A percentile compares a stretch with the other conserved stretches of the same genome.
phyloP scores from a whole-genome alignment of 2,888 invertebrate genomes.

The Cataglyphis altisquamis region DNA sequence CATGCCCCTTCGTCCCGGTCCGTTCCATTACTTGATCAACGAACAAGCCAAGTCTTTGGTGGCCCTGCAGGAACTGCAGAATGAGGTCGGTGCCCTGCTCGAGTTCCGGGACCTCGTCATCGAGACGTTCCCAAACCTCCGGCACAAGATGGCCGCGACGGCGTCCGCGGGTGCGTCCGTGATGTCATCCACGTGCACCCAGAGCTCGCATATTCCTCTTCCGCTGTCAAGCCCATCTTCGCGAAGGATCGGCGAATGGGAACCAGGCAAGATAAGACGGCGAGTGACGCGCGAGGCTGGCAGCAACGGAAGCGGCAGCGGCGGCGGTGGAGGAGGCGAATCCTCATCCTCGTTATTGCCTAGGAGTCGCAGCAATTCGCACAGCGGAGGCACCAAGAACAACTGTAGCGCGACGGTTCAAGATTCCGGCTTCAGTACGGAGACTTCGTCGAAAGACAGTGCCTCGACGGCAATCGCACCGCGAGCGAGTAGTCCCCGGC shows the following conservation, averaged over 20 bases:
- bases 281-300: constrained; percentile 83
- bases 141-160: constrained; percentile 93
- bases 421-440: constrained; percentile 96
- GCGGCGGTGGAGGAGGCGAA: constrained; percentile 66
- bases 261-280: constrained; percentile 92
- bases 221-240: constrained; percentile 85
- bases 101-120: constrained; percentile 97
- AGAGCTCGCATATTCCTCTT: constrained; percentile 84
- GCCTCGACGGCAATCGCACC: constrained; percentile 88
- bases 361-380: constrained; percentile 89
- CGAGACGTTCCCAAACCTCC: constrained; percentile 96
- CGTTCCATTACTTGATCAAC: constrained; percentile 94
- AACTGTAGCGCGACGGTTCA: constrained; percentile 90
- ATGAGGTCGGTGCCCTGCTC: constrained; percentile 96
- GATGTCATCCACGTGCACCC: constrained; percentile 87
- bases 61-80: constrained; percentile 95
- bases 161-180: constrained; percentile 86
- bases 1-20: constrained; percentile 92
- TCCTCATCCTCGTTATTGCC: constrained; percentile 87
- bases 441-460: constrained; percentile 93
- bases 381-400: constrained; percentile 89
- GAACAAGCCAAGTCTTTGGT: constrained; percentile 96
- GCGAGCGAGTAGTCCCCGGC: constrained; percentile 82
- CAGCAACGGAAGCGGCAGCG: constrained; percentile 37
- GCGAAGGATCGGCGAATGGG: constrained; percentile 89